Percentiles rank a stretch among this genome's conserved stretches.
Evolutionary conservation across 2,113 vertebrate genomes (phyloP).

Genomic region (Chunga burmeisteri): DNA sequence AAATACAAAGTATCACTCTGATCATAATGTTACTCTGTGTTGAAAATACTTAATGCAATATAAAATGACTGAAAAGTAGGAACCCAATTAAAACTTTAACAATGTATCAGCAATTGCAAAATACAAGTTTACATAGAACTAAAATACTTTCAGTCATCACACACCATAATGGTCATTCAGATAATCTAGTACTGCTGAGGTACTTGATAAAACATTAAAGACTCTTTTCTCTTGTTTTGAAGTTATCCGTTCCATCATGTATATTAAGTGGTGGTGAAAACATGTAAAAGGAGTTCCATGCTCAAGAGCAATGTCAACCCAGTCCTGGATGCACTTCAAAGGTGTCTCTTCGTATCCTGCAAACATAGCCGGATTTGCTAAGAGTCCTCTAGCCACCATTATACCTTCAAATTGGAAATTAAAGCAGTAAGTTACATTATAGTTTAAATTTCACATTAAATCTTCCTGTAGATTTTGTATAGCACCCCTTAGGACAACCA

Average conservation of each 20-base stretch:
- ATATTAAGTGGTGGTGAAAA: constrained; percentile 97
- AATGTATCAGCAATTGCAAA: neutral
- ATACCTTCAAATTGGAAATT: constrained; percentile 78
- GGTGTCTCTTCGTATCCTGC: constrained; percentile 92
- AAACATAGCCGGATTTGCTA: constrained; percentile 96
- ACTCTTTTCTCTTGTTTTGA: constrained; percentile 92
- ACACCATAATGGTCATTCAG: constrained; percentile 83
- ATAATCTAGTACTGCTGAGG: constrained; percentile 93
- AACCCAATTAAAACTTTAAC: neutral
- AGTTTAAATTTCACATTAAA: neutral
- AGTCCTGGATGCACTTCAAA: constrained; percentile 92
- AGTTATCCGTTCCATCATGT: constrained; percentile 95
- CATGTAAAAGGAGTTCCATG: constrained; percentile 93
- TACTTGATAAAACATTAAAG: constrained; percentile 93
- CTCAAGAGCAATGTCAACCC: constrained; percentile 89
- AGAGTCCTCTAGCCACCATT: constrained; percentile 92
- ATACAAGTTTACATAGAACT: neutral
- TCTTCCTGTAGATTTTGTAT: neutral
- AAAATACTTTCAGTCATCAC: constrained; percentile 14
- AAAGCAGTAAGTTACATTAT: neutral
- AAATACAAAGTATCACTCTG: neutral
- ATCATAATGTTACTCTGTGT: neutral
- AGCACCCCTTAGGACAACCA: neutral
- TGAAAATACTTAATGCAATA: neutral
- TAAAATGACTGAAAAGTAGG: neutral